Evolutionary conservation across 2,888 invertebrate species (phyloP), one percentile per base, ranked within the genome.

Genomic region (Bugulina stolonifera): DNA sequence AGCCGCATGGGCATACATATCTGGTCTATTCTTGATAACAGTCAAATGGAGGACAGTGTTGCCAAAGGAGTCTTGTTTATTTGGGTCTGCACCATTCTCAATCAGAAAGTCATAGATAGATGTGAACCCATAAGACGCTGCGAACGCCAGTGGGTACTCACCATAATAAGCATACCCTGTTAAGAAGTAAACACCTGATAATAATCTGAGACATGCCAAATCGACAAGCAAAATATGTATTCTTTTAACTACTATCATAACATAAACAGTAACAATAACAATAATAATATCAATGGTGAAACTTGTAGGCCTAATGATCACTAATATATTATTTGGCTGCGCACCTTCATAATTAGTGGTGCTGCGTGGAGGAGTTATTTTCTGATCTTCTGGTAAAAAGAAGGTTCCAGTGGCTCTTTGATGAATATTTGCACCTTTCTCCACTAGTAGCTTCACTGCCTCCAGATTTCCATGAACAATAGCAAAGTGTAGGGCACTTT

Each of bases 11-110:
- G 95, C 94, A 82, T 97, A 98, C 97, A 98, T 98, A 80, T 94
- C 96, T 87, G 94, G 86, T 86, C 96, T 96, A 86, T 98, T 95
- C 81, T 94, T 92, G 74, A 99, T 96, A 54, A 99, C 98, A 54
- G 98, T 94, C 95, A 99, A 97, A 83, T 99, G 99, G n/a, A 99
- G 87, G 75, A 97, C 94, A 90, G 95, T 97, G 83, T 99, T 99
- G 14, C 99, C 99, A 81, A 96, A 97, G 0, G 92, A 90, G 84
- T 99, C 98, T 82, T 94, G 93, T n/a, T 90, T 88, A 84, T 99
- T 95, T 0, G 98, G 98, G 85, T 97, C 91, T 0, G 97, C 95
- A 0, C 92, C 95, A 69, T 90, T 90, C 79, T 95, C 94, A 72
- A 97, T 86, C 0, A 99, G 88, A 74, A 95, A 88, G 86, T 99